A percentile compares a stretch with the other conserved stretches of the same genome.
Conservation (phyloP, 1,140 invertebrate species). For the Dendroctonus ponderosae region DNA sequence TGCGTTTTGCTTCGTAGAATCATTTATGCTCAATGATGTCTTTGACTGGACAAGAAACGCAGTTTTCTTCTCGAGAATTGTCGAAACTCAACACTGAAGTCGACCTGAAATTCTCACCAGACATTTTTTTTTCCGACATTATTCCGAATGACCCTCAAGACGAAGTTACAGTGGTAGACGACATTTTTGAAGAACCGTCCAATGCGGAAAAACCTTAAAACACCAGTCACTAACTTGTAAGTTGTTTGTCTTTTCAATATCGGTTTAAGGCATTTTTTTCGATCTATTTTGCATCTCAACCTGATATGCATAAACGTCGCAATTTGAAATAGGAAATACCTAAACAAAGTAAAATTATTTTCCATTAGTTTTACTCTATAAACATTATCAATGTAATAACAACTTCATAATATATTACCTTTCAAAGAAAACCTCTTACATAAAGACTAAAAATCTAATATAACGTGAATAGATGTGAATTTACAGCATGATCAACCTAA, state of each 20-base stretch:
- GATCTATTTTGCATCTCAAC: background rate
- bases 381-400: constrained; percentile 39
- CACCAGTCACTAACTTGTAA: background rate
- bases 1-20: background rate
- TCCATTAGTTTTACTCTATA: constrained; percentile 27
- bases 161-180: constrained; percentile 2
- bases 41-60: background rate
- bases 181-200: background rate
- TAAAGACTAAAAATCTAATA: constrained; percentile 11
- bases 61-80: background rate
- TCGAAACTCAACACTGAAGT: constrained; percentile 2
- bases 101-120: constrained; percentile 17
- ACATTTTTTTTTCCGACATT: constrained; percentile 21
- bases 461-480: constrained; percentile 8
- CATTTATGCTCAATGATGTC: background rate
- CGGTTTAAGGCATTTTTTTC: background rate
- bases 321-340: background rate
- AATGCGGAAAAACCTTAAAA: background rate
- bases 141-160: constrained; percentile 7
- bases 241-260: background rate
- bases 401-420: constrained; percentile 35
- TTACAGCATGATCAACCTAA: constrained; percentile 6
- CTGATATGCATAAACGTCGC: background rate
- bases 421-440: constrained; percentile 17
- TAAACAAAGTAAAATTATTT: background rate